These are phyloP conservation scores for Eptatretus atami DNA, from an alignment of 2,797 vertebrate species.

Conservation along the genomic window DNA sequence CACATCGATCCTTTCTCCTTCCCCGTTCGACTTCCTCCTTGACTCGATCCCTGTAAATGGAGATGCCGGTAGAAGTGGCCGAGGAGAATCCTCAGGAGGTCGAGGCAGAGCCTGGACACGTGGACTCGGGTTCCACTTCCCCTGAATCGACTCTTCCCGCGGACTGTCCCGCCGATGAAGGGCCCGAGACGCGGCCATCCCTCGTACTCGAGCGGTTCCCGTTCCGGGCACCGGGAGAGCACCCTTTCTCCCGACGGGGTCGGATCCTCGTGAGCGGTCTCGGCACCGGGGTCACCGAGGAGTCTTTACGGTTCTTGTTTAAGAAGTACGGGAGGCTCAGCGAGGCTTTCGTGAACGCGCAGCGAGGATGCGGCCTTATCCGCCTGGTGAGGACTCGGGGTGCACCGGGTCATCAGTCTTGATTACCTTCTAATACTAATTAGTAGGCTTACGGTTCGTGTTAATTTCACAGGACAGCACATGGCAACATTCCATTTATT, in stretches of 20 bases:
- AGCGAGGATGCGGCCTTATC: neutral
- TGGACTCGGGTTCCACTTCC: neutral
- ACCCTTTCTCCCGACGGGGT: neutral
- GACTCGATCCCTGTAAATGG: too few relatives aligned
- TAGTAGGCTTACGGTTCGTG: too few relatives aligned
- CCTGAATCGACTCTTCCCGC: neutral
- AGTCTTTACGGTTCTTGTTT: neutral
- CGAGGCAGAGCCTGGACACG: too few relatives aligned
- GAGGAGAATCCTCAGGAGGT: too few relatives aligned
- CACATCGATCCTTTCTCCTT: too few relatives aligned
- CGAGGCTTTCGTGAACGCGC: neutral
- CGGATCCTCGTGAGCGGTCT: neutral
- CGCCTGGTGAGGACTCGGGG: neutral
- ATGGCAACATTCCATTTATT: too few relatives aligned
- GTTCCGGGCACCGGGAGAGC: slow-evolving; percentile 1
- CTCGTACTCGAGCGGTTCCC: slow-evolving; percentile 2
- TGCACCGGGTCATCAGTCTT: too few relatives aligned
- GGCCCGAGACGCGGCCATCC: neutral
- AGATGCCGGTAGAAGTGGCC: too few relatives aligned
- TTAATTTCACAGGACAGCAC: too few relatives aligned
- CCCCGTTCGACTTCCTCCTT: too few relatives aligned
- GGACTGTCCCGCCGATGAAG: neutral
- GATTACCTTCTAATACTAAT: too few relatives aligned
- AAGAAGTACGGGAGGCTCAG: neutral
- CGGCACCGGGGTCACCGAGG: neutral